Evolutionary conservation across 2,888 invertebrate genomes (phyloP).

Genomic region (Sipha maydis): DNA sequence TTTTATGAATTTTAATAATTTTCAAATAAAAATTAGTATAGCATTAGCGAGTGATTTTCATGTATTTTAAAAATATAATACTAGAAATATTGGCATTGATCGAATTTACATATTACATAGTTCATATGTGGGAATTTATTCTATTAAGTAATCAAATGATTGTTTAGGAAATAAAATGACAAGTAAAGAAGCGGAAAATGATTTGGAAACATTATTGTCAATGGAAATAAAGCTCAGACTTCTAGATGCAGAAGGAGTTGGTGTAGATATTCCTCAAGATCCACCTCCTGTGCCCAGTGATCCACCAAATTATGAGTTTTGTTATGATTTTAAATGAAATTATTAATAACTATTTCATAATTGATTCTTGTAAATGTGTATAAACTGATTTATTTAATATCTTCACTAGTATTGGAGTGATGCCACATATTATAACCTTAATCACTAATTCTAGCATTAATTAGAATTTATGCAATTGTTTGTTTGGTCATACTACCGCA

Average conservation of each 20-base stretch:
- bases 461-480: not conserved
- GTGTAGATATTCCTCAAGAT: slow-evolving; percentile 91
- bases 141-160: not conserved
- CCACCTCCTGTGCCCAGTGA: slow-evolving; percentile 92
- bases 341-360: not conserved
- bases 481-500: not conserved
- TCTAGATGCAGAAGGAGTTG: slow-evolving; percentile 91
- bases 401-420: not conserved
- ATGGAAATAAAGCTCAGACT: slow-evolving; percentile 96
- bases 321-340: slow-evolving; percentile 76
- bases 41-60: not conserved
- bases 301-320: slow-evolving; percentile 92
- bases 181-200: slow-evolving; percentile 87
- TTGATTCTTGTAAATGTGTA: not conserved
- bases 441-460: not conserved
- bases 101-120: not conserved
- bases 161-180: slow-evolving; percentile 81
- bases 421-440: not conserved
- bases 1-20: not conserved
- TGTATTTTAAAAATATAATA: not conserved
- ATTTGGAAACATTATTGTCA: slow-evolving; percentile 89
- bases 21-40: not conserved
- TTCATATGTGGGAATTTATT: not conserved
- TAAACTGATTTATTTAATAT: not conserved
- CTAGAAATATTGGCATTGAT: not conserved